Percentiles rank a stretch among this genome's conserved stretches.
phyloP scores from a whole-genome alignment of 2,797 vertebrate species.

The Sciurus carolinensis region DNA sequence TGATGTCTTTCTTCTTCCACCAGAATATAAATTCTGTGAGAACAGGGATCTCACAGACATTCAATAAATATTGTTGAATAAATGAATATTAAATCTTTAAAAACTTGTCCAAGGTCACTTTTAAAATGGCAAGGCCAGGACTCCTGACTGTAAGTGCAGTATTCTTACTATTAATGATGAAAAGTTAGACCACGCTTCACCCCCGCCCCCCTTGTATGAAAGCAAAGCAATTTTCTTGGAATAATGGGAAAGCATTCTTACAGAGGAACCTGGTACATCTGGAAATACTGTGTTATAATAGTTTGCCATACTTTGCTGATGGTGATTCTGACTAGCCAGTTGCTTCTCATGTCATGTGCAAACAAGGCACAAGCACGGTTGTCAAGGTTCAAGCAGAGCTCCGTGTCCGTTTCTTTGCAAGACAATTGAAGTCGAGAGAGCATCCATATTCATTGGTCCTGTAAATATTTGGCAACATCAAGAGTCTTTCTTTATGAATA shows the following conservation, averaged over 20 bases:
- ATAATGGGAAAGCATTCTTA: background rate
- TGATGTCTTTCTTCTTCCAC: conserved; percentile 17
- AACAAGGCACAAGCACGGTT: too few species aligned
- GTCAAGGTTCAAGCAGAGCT: background rate
- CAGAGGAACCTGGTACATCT: background rate
- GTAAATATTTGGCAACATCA: background rate
- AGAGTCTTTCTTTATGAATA: background rate
- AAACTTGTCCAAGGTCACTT: background rate
- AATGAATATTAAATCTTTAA: conserved; percentile 65
- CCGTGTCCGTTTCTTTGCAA: background rate
- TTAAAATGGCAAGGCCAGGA: conserved; percentile 1
- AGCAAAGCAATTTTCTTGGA: background rate
- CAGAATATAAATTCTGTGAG: conserved; percentile 54
- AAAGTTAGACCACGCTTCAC: background rate
- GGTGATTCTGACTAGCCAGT: background rate
- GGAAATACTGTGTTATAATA: background rate
- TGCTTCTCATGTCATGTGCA: background rate
- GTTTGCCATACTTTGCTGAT: background rate
- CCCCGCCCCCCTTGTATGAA: too few species aligned
- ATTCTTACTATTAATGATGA: background rate
- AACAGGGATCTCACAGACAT: background rate
- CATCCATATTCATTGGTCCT: rapidly evolving
- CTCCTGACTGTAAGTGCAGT: background rate
- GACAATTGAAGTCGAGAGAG: background rate
- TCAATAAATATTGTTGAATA: conserved; percentile 70